Evolutionary conservation across 2,888 invertebrate genomes (phyloP), one percentile per base, ranked within the genome.

Genomic region (Itoplectis maculator): DNA sequence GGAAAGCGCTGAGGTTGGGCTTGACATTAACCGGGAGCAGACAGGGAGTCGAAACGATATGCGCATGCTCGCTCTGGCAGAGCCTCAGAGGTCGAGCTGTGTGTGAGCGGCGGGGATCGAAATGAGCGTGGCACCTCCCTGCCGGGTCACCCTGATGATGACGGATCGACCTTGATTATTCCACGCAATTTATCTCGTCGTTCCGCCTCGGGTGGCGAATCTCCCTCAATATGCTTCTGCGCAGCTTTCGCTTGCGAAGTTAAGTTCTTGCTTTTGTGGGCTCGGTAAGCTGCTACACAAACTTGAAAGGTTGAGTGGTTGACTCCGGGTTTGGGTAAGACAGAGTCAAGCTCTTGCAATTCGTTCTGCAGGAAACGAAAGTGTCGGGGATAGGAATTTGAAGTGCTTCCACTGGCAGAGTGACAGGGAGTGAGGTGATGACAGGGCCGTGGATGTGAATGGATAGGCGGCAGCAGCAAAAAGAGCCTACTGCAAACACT

Each of bases 101-200:
- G 65, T 20, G 61, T 45, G 56, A 63, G 42, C 18, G 59, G 37
- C 45, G 45, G 45, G 20, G 56, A 56, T 66, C 42, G 69, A 63
- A 70, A 74, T 47, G 75, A 61, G 40, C 68, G 49, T 18, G 42
- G 70, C 69, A 79, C 74, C 59, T 66, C 51, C 65, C 74, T 69
- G 69, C 54, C 74, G 78, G 80, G 81, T 83, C 78, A 78, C 77
- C 59, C 82, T 86, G 89, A 90, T 86, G 88, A 89, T 89, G 89
- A 89, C 85, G 89, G 86, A 90, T 89, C 87, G 87, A 81, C 79
- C 82, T 80, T 88, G 87, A 89, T 89, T 88, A 88, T 87, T 83
- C 86, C 85, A 78, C 79, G 83, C 85, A 84, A 90, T 90, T 87
- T 88, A 89, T 86, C 88, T 85, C 80, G 42, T 83, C 78, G 8